Evolutionary conservation across 2,113 vertebrate species (phyloP).

Genomic region (Pleuronectes platessa): DNA sequence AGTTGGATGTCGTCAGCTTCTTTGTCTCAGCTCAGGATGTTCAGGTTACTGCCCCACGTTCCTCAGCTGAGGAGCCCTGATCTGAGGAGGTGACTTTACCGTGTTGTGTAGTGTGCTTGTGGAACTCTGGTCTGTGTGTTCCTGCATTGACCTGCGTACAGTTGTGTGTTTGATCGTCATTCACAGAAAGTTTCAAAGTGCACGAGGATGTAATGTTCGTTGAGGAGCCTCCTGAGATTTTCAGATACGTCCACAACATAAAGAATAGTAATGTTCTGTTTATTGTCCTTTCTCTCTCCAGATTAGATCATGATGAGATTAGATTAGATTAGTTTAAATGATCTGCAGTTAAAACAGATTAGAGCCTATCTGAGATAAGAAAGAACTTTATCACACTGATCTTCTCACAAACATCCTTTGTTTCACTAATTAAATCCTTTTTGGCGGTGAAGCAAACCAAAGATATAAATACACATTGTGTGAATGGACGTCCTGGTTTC

Average conservation of each 20-base stretch:
- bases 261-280: neutral
- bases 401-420: too few species aligned
- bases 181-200: too few species aligned
- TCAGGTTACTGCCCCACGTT: neutral
- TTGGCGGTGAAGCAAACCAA: neutral
- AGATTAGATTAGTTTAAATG: neutral
- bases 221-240: neutral
- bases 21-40: too few species aligned
- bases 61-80: neutral
- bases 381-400: neutral
- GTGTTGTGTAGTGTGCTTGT: neutral
- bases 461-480: neutral
- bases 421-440: too few species aligned
- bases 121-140: too few species aligned
- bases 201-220: too few species aligned
- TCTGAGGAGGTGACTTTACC: neutral
- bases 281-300: neutral
- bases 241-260: neutral
- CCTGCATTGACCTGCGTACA: neutral
- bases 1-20: too few species aligned
- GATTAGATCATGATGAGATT: neutral
- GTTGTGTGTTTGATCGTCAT: too few species aligned
- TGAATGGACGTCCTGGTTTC: neutral
- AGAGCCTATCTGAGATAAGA: neutral
- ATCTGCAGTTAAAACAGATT: neutral